A percentile compares a stretch with the other conserved stretches of the same genome.
Evolutionary conservation across 2,888 invertebrate species (phyloP).

Genomic region (Carpatolechia fugitivella): DNA sequence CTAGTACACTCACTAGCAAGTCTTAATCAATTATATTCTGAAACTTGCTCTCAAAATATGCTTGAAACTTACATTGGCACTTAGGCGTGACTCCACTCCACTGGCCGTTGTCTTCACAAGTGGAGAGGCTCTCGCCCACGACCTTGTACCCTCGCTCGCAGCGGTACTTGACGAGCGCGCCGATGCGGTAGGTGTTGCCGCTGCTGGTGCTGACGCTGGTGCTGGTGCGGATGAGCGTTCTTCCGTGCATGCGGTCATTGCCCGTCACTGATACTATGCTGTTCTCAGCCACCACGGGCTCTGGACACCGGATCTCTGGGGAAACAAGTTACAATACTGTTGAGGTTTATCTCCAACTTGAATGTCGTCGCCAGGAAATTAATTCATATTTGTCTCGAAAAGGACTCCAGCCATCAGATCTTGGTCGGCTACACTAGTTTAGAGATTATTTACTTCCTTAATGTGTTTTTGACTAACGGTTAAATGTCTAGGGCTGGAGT

Average conservation of each 20-base stretch:
- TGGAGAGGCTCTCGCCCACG: conserved; percentile 89
- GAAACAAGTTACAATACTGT: neutral
- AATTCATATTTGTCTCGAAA: neutral
- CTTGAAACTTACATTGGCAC: conserved; percentile 92
- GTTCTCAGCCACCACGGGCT: conserved; percentile 89
- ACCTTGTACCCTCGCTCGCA: conserved; percentile 95
- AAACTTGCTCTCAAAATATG: too few relatives aligned
- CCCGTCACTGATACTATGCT: conserved; percentile 93
- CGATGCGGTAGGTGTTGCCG: conserved; percentile 90
- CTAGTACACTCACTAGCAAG: too few relatives aligned
- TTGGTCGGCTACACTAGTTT: too few relatives aligned
- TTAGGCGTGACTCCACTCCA: conserved; percentile 92
- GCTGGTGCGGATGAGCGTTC: conserved; percentile 85
- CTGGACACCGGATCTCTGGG: conserved; percentile 91
- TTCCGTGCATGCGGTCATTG: conserved; percentile 93
- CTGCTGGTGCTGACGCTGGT: conserved; percentile 82
- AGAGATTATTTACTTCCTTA: too few relatives aligned
- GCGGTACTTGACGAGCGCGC: conserved; percentile 91
- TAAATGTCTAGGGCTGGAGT: too few relatives aligned
- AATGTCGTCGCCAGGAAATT: neutral
- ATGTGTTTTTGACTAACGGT: too few relatives aligned
- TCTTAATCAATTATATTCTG: too few relatives aligned
- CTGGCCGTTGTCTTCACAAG: conserved; percentile 90
- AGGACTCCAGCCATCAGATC: too few relatives aligned
- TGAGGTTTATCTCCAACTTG: too few relatives aligned